Evolutionary conservation across 2,888 invertebrate genomes (phyloP).

Genomic region (Hyles lineata): DNA sequence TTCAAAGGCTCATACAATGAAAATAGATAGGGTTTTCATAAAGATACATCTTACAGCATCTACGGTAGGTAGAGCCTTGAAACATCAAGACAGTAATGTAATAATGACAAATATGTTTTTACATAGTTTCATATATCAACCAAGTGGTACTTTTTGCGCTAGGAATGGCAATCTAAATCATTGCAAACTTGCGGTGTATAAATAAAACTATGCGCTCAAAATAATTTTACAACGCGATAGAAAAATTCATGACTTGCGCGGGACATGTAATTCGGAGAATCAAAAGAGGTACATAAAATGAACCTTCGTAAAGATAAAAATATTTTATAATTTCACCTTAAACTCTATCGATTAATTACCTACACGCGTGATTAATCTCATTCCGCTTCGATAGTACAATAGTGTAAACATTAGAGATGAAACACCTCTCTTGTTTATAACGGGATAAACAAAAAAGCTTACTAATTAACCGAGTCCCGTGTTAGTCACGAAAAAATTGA

Average conservation of each 20-base stretch:
- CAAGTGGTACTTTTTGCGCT: constrained; percentile 29
- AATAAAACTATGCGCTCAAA: constrained; percentile 40
- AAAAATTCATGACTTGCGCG: constrained; percentile 38
- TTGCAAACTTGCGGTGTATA: constrained; percentile 40
- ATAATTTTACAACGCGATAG: constrained; percentile 41
- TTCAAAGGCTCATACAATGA: neutral
- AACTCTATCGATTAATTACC: constrained; percentile 19
- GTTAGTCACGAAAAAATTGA: constrained; percentile 4
- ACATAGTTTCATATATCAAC: constrained; percentile 23
- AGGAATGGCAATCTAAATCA: constrained; percentile 34
- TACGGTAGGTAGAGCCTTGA: constrained; percentile 13
- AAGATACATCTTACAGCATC: neutral
- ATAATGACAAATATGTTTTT: constrained; percentile 24
- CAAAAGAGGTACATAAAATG: constrained; percentile 31
- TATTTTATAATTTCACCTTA: constrained; percentile 20
- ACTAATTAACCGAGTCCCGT: constrained; percentile 2
- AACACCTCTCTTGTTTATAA: constrained; percentile 2
- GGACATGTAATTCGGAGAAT: constrained; percentile 38
- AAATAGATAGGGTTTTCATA: neutral
- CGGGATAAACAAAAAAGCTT: constrained; percentile 19
- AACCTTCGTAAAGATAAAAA: constrained; percentile 11
- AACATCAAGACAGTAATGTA: constrained; percentile 19
- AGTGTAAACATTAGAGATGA: constrained; percentile 22
- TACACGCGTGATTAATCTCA: constrained; percentile 19
- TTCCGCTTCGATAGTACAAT: constrained; percentile 24